Percentiles rank a stretch among this genome's conserved stretches.
phyloP scores from a whole-genome alignment of 1,140 invertebrate genomes.

The Lucilia cuprina region DNA sequence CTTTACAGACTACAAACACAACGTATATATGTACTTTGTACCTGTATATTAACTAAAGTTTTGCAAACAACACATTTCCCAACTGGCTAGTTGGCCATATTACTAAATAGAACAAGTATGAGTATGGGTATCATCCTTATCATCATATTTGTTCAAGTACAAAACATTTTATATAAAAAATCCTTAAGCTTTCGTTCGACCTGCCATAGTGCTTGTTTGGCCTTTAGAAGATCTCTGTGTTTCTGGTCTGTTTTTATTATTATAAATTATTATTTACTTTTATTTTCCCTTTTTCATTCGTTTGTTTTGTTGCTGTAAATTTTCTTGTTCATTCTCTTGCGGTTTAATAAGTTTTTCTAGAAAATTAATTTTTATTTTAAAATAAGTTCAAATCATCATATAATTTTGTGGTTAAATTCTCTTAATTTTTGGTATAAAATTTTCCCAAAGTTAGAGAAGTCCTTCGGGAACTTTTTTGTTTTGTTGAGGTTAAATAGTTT shows the following conservation, averaged over 20 bases:
- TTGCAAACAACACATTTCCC: too few species aligned
- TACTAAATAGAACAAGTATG: too few species aligned
- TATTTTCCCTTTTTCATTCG: not conserved
- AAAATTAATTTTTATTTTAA: conserved; percentile 29
- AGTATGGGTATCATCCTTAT: not conserved
- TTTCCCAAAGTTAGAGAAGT: too few species aligned
- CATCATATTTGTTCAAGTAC: not conserved
- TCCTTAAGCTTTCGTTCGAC: too few species aligned
- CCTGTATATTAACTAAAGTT: too few species aligned
- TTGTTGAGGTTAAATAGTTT: too few species aligned
- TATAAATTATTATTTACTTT: not conserved
- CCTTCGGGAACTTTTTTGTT: too few species aligned
- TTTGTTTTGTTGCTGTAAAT: too few species aligned
- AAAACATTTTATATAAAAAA: not conserved
- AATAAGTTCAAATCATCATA: conserved; percentile 12
- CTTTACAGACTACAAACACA: not conserved
- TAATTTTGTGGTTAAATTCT: conserved; percentile 16
- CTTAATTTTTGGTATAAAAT: not conserved
- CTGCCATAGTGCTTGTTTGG: not conserved
- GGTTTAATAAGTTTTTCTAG: conserved; percentile 28
- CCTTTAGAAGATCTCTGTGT: not conserved
- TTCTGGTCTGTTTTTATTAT: not conserved
- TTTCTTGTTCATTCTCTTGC: not conserved
- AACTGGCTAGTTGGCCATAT: too few species aligned
- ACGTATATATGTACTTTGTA: too few species aligned